phyloP scores from a whole-genome alignment of 2,888 invertebrate genomes.

The Steinernema carpocapsae region DNA sequence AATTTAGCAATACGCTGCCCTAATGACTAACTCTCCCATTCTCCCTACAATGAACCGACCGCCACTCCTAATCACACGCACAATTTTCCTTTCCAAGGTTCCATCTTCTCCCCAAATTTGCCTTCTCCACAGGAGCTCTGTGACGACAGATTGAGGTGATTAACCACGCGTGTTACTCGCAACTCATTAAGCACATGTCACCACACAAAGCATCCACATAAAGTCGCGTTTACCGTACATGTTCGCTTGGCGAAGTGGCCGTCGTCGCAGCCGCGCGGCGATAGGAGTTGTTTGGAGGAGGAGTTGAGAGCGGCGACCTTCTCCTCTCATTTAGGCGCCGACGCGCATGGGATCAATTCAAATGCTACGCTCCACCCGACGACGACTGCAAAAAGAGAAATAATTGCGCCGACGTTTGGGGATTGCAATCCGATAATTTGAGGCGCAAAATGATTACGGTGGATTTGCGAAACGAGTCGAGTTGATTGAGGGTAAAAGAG shows the following conservation, averaged over 20 bases:
- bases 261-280: neutral
- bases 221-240: constrained; percentile 8
- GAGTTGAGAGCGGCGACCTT: neutral
- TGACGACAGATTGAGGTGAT: constrained; percentile 23
- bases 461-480: neutral
- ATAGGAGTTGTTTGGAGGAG: neutral
- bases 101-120: too few relatives aligned
- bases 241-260: neutral
- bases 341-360: too few relatives aligned
- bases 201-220: neutral
- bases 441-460: constrained; percentile 12
- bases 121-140: too few relatives aligned
- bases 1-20: too few relatives aligned
- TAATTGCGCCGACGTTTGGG: too few relatives aligned
- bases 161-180: too few relatives aligned
- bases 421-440: neutral
- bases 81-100: neutral
- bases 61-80: constrained; percentile 8
- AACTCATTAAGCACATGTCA: constrained; percentile 31
- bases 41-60: too few relatives aligned
- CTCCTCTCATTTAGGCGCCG: neutral
- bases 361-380: neutral
- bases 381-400: too few relatives aligned
- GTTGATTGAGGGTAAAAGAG: constrained; percentile 4
- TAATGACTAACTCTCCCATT: too few relatives aligned